Evolutionary conservation across 2,888 invertebrate genomes (phyloP).

Genomic region (Ditula angustiorana): DNA sequence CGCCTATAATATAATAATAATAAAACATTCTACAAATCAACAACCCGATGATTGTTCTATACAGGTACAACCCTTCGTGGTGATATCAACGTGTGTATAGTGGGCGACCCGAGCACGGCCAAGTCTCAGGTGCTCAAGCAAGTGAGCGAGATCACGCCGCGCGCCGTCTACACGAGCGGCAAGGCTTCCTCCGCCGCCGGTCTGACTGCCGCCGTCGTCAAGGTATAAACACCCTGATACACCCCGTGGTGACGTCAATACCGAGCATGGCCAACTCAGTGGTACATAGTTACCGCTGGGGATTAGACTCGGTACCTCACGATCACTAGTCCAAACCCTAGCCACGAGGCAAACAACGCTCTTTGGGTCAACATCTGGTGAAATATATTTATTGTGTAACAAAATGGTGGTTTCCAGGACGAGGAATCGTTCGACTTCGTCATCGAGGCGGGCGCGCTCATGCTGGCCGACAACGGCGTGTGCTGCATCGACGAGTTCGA

Average conservation of each 20-base stretch:
- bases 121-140: slow-evolving; percentile 99
- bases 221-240: slow-evolving; percentile 59
- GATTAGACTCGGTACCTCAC: no score
- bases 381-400: no score
- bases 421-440: slow-evolving; percentile 99
- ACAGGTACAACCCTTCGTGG: slow-evolving; percentile 95
- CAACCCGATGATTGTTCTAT: background rate
- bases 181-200: slow-evolving; percentile 99
- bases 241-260: background rate
- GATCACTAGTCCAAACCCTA: no score
- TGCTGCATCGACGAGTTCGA: slow-evolving; percentile 99
- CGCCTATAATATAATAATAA: no score
- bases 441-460: slow-evolving; percentile 99
- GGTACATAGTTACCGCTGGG: no score
- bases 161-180: slow-evolving; percentile 99
- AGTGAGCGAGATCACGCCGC: slow-evolving; percentile 96
- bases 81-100: slow-evolving; percentile 98
- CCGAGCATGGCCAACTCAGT: background rate
- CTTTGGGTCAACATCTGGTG: no score
- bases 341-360: no score
- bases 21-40: background rate
- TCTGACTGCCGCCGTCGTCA: slow-evolving; percentile 98
- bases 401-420: slow-evolving; percentile 82
- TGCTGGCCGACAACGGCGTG: slow-evolving; percentile 99
- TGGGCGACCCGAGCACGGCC: slow-evolving; percentile 99